phyloP scores from a whole-genome alignment of 2,888 invertebrate species.

The Lasius platythorax region DNA sequence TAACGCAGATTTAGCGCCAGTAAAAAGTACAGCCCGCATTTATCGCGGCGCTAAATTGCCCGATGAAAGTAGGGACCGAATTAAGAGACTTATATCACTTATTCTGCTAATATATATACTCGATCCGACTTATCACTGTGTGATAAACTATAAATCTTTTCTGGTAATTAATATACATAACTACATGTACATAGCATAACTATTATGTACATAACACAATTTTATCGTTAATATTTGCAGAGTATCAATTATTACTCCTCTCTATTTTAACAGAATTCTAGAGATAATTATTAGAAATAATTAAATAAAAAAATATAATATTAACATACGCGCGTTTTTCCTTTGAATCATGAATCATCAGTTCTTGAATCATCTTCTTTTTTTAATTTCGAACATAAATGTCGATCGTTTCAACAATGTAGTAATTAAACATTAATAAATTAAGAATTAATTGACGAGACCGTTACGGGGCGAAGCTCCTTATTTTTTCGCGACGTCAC shows the following conservation, averaged over 20 bases:
- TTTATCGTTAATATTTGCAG: not conserved
- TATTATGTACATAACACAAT: no score
- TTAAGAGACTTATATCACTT: constrained; percentile 64
- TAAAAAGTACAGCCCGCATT: constrained; percentile 69
- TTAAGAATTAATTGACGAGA: not conserved
- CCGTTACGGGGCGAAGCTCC: not conserved
- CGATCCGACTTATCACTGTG: constrained; percentile 8
- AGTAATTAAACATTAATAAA: constrained; percentile 16
- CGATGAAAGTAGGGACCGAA: constrained; percentile 51
- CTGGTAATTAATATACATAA: not conserved
- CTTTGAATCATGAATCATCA: not conserved
- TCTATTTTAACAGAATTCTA: not conserved
- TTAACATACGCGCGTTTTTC: not conserved
- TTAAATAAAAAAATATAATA: not conserved
- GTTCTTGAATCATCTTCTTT: not conserved
- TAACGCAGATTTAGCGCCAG: constrained; percentile 78
- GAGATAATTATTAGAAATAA: not conserved
- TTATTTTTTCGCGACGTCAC: constrained; percentile 10
- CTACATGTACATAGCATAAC: not conserved
- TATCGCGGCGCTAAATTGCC: constrained; percentile 75
- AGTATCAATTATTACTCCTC: not conserved
- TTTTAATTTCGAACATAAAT: not conserved
- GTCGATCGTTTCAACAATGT: not conserved
- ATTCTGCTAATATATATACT: constrained; percentile 47
- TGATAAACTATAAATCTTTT: not conserved